phyloP scores from a whole-genome alignment of 2,113 vertebrate genomes.

The Polypterus bichir region DNA sequence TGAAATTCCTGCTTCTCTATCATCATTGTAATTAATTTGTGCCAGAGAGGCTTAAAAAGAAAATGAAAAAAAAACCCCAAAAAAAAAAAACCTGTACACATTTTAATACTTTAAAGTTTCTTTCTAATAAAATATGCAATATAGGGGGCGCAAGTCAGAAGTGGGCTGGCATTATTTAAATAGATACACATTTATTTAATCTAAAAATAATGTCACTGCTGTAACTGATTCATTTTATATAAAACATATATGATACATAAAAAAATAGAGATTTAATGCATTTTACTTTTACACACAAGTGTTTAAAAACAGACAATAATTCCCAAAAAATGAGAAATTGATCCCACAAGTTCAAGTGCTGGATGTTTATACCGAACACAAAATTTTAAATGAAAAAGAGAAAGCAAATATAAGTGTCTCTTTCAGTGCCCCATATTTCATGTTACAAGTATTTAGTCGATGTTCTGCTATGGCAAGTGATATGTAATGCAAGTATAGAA shows the following conservation, averaged over 20 bases:
- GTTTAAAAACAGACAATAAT: conserved; percentile 1
- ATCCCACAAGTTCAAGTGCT: conserved; percentile 23
- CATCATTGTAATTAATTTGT: conserved; percentile 2
- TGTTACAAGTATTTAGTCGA: conserved; percentile 28
- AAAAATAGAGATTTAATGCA: conserved; percentile 44
- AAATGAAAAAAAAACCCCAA: too few relatives aligned
- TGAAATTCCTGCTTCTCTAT: conserved; percentile 5
- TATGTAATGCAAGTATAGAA: conserved; percentile 26
- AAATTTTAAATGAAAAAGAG: too few relatives aligned
- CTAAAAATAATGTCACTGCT: conserved; percentile 30
- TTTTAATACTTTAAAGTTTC: too few relatives aligned
- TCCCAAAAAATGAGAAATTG: conserved; percentile 23
- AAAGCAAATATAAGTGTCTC: not conserved
- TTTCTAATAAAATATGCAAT: too few relatives aligned
- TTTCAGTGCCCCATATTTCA: conserved; percentile 27
- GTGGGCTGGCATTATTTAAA: too few relatives aligned
- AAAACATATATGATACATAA: conserved; percentile 36
- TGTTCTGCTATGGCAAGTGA: conserved; percentile 38
- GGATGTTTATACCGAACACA: too few relatives aligned
- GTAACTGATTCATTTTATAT: conserved; percentile 23
- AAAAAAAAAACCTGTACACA: too few relatives aligned
- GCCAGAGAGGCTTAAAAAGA: too few relatives aligned
- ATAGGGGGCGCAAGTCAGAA: too few relatives aligned
- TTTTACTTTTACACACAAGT: conserved; percentile 9
- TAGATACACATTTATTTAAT: conserved; percentile 8